These are phyloP conservation scores for Nasonovia ribisnigri DNA, from an alignment of 2,888 invertebrate species.

Conservation along the genomic window DNA sequence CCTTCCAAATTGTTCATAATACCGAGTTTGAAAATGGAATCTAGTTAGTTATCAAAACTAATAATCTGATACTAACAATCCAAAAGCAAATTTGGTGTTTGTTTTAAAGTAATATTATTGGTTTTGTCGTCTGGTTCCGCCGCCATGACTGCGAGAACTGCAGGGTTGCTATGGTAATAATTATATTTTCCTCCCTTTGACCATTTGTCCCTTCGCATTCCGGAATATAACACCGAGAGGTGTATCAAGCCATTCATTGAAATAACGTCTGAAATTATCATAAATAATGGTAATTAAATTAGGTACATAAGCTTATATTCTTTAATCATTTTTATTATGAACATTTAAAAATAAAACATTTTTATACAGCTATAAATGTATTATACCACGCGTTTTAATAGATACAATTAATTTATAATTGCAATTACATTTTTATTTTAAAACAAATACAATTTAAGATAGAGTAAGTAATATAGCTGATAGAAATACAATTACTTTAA, in stretches of 20 bases:
- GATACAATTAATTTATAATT: not conserved
- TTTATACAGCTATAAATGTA: not conserved
- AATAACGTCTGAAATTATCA: constrained; percentile 55
- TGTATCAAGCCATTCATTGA: constrained; percentile 37
- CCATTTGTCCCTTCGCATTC: constrained; percentile 54
- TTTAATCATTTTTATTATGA: constrained; percentile 31
- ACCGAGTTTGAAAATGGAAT: constrained; percentile 57
- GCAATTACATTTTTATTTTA: not conserved
- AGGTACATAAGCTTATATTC: constrained; percentile 8
- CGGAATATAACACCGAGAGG: constrained; percentile 52
- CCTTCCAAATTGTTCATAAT: constrained; percentile 54
- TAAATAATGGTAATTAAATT: constrained; percentile 47
- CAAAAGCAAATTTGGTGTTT: constrained; percentile 60
- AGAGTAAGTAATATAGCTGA: not conserved
- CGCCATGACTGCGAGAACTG: constrained; percentile 58
- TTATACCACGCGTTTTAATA: not conserved
- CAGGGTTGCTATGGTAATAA: constrained; percentile 65
- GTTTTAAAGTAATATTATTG: constrained; percentile 64
- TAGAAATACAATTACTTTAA: not conserved
- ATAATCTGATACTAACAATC: constrained; percentile 63
- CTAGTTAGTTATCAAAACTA: constrained; percentile 62
- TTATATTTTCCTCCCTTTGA: constrained; percentile 65
- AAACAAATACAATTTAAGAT: not conserved
- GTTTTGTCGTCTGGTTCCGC: constrained; percentile 62
- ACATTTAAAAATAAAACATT: constrained; percentile 28